Conservation (phyloP, 1,140 invertebrate genomes). For the Aplysia californica region DNA sequence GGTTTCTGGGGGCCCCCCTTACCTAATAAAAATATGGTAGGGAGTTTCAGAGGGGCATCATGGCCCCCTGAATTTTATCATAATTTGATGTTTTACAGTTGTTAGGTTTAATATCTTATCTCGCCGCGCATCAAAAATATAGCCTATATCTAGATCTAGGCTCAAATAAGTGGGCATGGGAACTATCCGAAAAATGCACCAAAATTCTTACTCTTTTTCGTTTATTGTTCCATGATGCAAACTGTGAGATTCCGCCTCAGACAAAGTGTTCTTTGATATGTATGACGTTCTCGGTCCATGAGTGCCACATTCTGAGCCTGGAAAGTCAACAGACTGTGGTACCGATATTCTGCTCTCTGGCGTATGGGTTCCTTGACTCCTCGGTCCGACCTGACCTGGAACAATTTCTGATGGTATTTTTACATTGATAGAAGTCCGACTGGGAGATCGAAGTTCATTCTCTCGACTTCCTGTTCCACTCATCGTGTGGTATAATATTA, state of each 20-base stretch:
- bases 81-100: neutral
- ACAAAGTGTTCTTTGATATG: neutral
- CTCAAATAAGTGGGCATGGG: neutral
- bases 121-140: conserved; percentile 18
- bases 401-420: conserved; percentile 50
- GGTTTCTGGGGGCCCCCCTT: no score
- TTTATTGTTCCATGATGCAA: conserved; percentile 41
- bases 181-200: neutral
- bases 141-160: neutral
- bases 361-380: conserved; percentile 6
- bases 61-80: neutral
- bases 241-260: conserved; percentile 30
- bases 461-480: neutral
- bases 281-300: neutral
- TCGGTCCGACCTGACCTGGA: conserved; percentile 22
- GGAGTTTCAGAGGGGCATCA: no score
- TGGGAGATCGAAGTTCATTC: conserved; percentile 34
- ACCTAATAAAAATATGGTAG: no score
- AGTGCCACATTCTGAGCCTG: neutral
- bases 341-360: conserved; percentile 27
- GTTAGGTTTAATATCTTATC: neutral
- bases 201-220: conserved; percentile 52
- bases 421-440: conserved; percentile 58
- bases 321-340: neutral
- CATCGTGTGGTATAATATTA: no score